phyloP scores from a whole-genome alignment of 2,888 invertebrate species.

The Tetragnatha montana region DNA sequence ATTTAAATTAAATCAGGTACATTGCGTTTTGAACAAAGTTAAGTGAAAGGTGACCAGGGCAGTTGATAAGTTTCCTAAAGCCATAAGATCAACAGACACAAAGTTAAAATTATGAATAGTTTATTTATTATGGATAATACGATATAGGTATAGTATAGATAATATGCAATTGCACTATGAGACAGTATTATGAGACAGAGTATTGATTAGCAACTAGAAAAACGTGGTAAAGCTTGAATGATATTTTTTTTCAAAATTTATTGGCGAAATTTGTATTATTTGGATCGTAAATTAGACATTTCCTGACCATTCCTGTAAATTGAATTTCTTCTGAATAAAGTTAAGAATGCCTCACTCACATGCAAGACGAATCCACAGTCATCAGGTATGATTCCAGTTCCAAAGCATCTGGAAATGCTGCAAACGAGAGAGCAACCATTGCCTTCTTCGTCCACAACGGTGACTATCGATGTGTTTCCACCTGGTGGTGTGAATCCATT shows the following conservation, averaged over 20 bases:
- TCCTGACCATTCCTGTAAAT: neutral
- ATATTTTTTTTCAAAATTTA: neutral
- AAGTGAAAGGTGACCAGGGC: no score
- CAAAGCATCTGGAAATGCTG: conserved; percentile 76
- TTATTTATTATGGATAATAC: no score
- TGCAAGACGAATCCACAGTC: conserved; percentile 77
- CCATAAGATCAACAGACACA: no score
- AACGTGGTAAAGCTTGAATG: neutral
- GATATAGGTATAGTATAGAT: no score
- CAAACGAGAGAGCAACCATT: conserved; percentile 78
- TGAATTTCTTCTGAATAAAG: neutral
- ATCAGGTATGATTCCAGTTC: conserved; percentile 76
- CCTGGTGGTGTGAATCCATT: neutral
- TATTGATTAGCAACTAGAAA: no score
- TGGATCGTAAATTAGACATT: neutral
- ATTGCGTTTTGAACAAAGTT: no score
- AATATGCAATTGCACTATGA: no score
- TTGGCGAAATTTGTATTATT: neutral
- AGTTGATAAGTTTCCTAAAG: no score
- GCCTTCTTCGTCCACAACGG: conserved; percentile 76
- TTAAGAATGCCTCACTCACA: conserved; percentile 73
- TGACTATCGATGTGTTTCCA: conserved; percentile 76
- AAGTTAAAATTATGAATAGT: no score
- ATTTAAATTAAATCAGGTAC: no score
- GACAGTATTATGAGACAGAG: no score